Conservation (phyloP, 2,113 vertebrate species). For the Eolophus roseicapilla region DNA sequence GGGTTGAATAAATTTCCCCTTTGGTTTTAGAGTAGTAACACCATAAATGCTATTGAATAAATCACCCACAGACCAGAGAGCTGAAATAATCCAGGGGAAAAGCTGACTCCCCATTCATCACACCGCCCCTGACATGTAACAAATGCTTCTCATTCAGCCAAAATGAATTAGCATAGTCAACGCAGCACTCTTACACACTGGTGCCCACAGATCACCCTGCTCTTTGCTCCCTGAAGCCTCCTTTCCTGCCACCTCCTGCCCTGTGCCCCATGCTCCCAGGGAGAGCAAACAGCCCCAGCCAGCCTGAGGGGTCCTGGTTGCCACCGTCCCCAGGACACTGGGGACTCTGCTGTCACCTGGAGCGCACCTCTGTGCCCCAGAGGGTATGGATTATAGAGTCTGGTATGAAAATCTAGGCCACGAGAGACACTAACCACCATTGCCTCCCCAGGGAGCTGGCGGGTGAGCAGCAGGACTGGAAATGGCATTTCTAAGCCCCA, state of each 20-base stretch:
- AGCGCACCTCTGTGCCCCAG: neutral
- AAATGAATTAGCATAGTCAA: neutral
- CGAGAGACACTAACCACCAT: neutral
- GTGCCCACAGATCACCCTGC: slow-evolving; percentile 3
- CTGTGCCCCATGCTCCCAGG: neutral
- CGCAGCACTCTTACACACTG: neutral
- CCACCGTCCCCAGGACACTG: neutral
- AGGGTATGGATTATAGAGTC: accelerated
- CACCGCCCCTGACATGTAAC: neutral
- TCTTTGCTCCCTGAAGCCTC: neutral
- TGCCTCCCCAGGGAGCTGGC: neutral
- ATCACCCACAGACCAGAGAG: slow-evolving; percentile 20
- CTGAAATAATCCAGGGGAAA: slow-evolving; percentile 27
- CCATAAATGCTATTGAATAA: slow-evolving; percentile 34
- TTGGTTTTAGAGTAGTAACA: slow-evolving; percentile 32
- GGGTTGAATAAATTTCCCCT: slow-evolving; percentile 49
- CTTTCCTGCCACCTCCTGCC: neutral
- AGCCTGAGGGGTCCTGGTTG: neutral
- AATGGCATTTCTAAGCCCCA: neutral
- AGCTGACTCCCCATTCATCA: slow-evolving; percentile 26
- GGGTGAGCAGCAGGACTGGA: neutral
- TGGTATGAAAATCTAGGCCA: neutral
- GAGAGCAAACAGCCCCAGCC: neutral
- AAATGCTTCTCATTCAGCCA: slow-evolving; percentile 28
- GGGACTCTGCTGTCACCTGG: neutral